A percentile compares a stretch with the other conserved stretches of the same genome.
These are phyloP conservation scores for Maconellicoccus hirsutus DNA, from an alignment of 1,140 invertebrate species.

Conservation along the genomic window DNA sequence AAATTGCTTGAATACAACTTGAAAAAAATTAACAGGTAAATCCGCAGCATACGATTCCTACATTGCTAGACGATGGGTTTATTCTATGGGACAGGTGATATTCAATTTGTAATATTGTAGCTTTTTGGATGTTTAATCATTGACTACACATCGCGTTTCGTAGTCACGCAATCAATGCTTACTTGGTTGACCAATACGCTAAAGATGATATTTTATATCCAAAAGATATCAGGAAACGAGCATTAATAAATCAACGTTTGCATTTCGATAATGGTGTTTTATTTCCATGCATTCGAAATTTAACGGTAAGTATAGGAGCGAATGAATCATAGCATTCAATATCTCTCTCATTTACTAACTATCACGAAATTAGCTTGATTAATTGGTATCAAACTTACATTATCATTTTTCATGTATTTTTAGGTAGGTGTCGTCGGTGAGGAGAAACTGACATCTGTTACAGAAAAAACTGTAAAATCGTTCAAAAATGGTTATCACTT, in stretches of 20 bases:
- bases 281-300: slow-evolving; percentile 49
- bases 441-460: slow-evolving; percentile 30
- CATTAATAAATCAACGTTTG: slow-evolving; percentile 56
- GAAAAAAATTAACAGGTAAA: no score
- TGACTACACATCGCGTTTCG: no score
- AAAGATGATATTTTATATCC: slow-evolving; percentile 57
- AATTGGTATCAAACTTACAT: slow-evolving; percentile 39
- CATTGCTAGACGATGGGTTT: no score
- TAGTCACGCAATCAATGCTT: slow-evolving; percentile 23
- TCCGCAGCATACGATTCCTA: no score
- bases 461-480: slow-evolving; percentile 49
- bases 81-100: no score
- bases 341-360: slow-evolving; percentile 43
- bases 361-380: slow-evolving; percentile 49
- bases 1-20: no score
- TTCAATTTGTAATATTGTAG: no score
- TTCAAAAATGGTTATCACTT: slow-evolving; percentile 49
- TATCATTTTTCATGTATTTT: background rate
- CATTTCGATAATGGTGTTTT: slow-evolving; percentile 60
- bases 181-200: slow-evolving; percentile 42
- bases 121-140: no score
- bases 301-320: slow-evolving; percentile 37
- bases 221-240: slow-evolving; percentile 50
- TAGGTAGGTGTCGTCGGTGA: background rate
- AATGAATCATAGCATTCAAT: background rate